phyloP scores from a whole-genome alignment of 2,797 vertebrate species.

The Rhinogobio ventralis region DNA sequence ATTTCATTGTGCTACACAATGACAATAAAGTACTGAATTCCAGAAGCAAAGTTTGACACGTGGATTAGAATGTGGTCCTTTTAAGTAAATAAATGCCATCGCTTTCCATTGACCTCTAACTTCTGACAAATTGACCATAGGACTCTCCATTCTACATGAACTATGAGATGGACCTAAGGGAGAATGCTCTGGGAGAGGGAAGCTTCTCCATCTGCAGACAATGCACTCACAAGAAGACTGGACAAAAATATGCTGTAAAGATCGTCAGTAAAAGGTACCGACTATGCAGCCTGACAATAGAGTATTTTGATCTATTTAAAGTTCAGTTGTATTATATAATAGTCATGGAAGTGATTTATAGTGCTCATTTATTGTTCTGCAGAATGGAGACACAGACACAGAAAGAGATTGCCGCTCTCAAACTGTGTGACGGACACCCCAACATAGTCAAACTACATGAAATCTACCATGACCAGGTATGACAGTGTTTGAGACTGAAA shows the following conservation, averaged over 20 bases:
- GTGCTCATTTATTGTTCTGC: slow-evolving; percentile 55
- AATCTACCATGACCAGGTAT: slow-evolving; percentile 96
- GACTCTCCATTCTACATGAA: slow-evolving; percentile 96
- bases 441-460: slow-evolving; percentile 96
- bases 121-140: slow-evolving; percentile 69
- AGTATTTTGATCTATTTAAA: background rate
- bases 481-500: background rate
- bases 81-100: background rate
- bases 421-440: slow-evolving; percentile 95
- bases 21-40: no score
- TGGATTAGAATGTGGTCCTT: background rate
- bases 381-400: slow-evolving; percentile 98
- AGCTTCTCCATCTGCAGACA: slow-evolving; percentile 99
- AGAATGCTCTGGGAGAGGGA: slow-evolving; percentile 92
- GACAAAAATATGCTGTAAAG: slow-evolving; percentile 94
- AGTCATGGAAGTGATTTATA: background rate
- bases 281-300: slow-evolving; percentile 3
- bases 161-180: slow-evolving; percentile 96
- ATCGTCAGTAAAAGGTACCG: slow-evolving; percentile 97
- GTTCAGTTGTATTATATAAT: slow-evolving; percentile 2
- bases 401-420: slow-evolving; percentile 94
- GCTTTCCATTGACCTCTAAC: background rate
- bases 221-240: slow-evolving; percentile 94
- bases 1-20: no score
- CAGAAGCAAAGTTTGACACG: background rate